Percentiles rank a stretch among this genome's conserved stretches.
phyloP scores from a whole-genome alignment of 2,797 vertebrate species.

The Lepus townsendii region DNA sequence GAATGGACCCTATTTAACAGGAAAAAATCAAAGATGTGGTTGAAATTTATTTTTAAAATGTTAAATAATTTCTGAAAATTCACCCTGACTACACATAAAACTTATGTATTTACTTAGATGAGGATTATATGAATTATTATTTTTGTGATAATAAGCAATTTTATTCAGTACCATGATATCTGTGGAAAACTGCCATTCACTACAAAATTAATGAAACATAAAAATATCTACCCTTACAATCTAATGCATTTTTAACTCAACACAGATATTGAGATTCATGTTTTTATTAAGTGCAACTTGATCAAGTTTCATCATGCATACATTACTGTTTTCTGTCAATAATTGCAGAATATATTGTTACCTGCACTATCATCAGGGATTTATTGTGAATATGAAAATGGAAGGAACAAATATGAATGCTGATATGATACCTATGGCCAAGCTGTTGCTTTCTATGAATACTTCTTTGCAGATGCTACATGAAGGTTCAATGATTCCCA shows the following conservation, averaged over 20 bases:
- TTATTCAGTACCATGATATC: constrained; percentile 53
- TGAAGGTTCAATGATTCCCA: constrained; percentile 10
- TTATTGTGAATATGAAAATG: constrained; percentile 22
- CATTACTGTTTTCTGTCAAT: background rate
- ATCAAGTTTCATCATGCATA: constrained; percentile 21
- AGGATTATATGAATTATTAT: constrained; percentile 62
- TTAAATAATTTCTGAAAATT: constrained; percentile 27
- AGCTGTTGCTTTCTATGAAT: background rate
- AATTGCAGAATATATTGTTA: constrained; percentile 24
- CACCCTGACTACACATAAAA: constrained; percentile 43
- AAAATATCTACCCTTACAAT: constrained; percentile 46
- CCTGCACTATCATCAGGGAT: background rate
- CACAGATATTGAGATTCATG: constrained; percentile 54
- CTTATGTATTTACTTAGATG: constrained; percentile 32
- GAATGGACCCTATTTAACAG: background rate
- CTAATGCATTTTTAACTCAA: constrained; percentile 62
- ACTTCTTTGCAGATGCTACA: constrained; percentile 30
- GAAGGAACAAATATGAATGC: background rate
- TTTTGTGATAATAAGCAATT: constrained; percentile 65
- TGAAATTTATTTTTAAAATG: constrained; percentile 36
- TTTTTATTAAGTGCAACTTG: constrained; percentile 62
- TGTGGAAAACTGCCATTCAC: constrained; percentile 44
- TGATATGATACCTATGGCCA: background rate
- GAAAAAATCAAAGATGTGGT: background rate
- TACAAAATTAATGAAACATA: constrained; percentile 76